These are phyloP conservation scores for Choloepus didactylus DNA, from an alignment of 2,797 vertebrate genomes.

Conservation along the genomic window DNA sequence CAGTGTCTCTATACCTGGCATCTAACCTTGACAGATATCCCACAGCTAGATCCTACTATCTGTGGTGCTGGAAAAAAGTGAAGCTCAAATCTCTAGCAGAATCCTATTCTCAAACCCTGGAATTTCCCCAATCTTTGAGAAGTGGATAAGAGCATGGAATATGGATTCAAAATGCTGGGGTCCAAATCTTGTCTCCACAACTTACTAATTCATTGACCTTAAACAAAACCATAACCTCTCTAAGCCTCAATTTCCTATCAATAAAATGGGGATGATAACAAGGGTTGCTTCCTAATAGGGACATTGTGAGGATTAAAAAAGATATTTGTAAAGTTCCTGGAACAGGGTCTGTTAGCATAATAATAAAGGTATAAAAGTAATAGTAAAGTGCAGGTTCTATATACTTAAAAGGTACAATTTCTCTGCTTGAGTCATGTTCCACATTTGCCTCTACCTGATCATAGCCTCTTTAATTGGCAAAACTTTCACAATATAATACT, in stretches of 20 bases:
- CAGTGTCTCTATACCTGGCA: not conserved
- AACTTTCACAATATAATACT: not conserved
- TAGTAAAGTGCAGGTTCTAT: not conserved
- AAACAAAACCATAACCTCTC: not conserved
- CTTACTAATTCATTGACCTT: slow-evolving; percentile 11
- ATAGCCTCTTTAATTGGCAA: not conserved
- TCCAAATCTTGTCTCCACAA: not conserved
- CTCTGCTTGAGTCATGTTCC: not conserved
- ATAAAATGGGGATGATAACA: not conserved
- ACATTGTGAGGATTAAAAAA: not conserved
- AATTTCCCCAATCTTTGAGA: not conserved
- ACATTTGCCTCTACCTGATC: not conserved
- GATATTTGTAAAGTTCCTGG: not conserved
- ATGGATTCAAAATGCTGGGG: not conserved
- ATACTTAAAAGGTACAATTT: not conserved
- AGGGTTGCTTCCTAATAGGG: not conserved
- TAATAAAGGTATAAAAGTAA: not conserved
- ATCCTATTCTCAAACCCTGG: not conserved
- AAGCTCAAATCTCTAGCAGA: not conserved
- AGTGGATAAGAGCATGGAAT: not conserved
- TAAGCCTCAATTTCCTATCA: not conserved
- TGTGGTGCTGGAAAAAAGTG: not conserved
- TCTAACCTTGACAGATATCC: not conserved
- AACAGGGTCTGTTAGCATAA: not conserved
- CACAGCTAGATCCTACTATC: not conserved